Conservation (phyloP, 2,113 vertebrate genomes). For the Oreochromis aureus region DNA sequence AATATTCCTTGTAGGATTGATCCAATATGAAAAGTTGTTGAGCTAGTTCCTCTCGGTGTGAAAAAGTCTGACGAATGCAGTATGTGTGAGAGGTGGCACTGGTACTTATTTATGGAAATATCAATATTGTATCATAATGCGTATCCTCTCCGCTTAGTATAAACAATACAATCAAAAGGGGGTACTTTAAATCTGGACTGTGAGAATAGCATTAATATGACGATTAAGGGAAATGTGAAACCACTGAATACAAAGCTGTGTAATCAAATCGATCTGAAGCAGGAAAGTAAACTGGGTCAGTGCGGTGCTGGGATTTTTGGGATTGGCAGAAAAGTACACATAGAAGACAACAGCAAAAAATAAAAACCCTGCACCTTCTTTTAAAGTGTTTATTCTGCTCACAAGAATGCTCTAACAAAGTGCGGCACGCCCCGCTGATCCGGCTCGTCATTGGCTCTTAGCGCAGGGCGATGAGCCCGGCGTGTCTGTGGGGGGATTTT, state of each 20-base stretch:
- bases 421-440: conserved; percentile 10
- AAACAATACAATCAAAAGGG: conserved; percentile 39
- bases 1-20: conserved; percentile 71
- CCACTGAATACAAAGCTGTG: conserved; percentile 28
- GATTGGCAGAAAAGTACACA: conserved; percentile 22
- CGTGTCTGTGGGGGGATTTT: conserved; percentile 21
- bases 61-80: conserved; percentile 51
- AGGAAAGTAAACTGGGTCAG: conserved; percentile 41
- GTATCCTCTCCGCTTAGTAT: conserved; percentile 40
- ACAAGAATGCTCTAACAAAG: conserved; percentile 29
- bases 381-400: conserved; percentile 37
- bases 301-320: conserved; percentile 1
- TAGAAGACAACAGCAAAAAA: conserved; percentile 7
- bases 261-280: conserved; percentile 27
- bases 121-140: conserved; percentile 66
- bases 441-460: conserved; percentile 10
- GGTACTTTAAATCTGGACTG: conserved; percentile 34
- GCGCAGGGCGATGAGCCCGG: not conserved
- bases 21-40: conserved; percentile 67
- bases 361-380: not conserved
- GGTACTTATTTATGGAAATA: conserved; percentile 64
- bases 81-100: conserved; percentile 35
- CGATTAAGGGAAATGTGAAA: conserved; percentile 20
- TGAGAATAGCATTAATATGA: not conserved
- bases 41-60: conserved; percentile 50